Conservation (phyloP, 2,797 vertebrate genomes). For the Spinus pinus region DNA sequence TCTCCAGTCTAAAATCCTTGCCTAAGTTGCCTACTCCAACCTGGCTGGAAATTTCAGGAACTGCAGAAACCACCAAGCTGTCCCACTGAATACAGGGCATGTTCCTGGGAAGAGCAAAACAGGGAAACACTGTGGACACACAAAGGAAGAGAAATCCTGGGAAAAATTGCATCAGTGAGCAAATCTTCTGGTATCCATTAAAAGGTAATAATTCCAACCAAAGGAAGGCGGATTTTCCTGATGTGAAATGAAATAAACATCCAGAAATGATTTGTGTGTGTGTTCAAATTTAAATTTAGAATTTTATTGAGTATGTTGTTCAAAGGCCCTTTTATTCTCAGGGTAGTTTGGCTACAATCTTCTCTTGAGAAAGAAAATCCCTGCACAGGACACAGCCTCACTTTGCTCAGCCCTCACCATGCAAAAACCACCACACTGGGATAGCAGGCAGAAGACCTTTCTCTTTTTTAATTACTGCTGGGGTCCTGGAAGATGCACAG, state of each 20-base stretch:
- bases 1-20: neutral
- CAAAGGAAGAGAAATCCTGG: conserved; percentile 23
- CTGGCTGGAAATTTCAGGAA: neutral
- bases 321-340: conserved; percentile 54
- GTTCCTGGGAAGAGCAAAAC: neutral
- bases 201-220: conserved; percentile 27
- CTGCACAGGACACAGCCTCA: neutral
- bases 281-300: conserved; percentile 22
- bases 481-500: neutral
- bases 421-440: neutral
- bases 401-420: neutral
- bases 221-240: neutral
- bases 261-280: conserved; percentile 34
- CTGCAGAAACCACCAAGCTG: neutral
- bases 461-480: neutral
- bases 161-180: neutral
- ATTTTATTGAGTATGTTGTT: conserved; percentile 24
- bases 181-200: conserved; percentile 54
- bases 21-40: neutral
- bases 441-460: conserved; percentile 9
- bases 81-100: neutral
- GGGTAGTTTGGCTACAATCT: conserved; percentile 19
- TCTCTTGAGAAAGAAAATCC: conserved; percentile 8
- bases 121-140: neutral
- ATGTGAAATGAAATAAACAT: conserved; percentile 12